These are phyloP conservation scores for Eupsittula cactorum DNA, from an alignment of 2,113 vertebrate species.

Conservation along the genomic window DNA sequence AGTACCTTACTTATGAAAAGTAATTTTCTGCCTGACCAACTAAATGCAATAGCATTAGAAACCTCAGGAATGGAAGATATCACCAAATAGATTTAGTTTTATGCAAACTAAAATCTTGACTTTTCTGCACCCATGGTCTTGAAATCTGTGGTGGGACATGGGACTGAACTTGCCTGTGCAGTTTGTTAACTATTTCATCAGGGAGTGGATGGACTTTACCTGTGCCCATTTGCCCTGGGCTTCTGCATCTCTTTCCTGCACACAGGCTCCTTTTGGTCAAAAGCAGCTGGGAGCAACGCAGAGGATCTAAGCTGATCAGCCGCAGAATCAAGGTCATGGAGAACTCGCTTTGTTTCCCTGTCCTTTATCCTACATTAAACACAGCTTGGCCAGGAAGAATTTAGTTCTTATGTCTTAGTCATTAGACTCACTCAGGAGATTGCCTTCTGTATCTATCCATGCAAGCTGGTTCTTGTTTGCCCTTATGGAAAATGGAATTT, in stretches of 20 bases:
- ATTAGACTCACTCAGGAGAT: background rate
- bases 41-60: background rate
- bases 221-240: background rate
- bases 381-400: background rate
- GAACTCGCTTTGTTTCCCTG: background rate
- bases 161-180: background rate
- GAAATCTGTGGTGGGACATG: background rate
- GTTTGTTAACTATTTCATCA: background rate
- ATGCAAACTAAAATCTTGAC: background rate
- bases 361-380: background rate
- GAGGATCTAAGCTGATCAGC: background rate
- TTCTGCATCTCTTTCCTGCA: background rate
- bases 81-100: background rate
- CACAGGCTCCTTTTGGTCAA: background rate
- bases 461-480: background rate
- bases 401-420: background rate
- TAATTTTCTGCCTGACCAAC: background rate
- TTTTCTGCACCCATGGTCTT: background rate
- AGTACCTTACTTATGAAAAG: background rate
- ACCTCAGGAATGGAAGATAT: background rate
- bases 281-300: background rate
- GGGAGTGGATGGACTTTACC: background rate
- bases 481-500: background rate
- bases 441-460: background rate
- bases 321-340: background rate